Evolutionary conservation across 1,140 invertebrate species (phyloP), one percentile per base, ranked within the genome.

Genomic region (Cydia fagiglandana): DNA sequence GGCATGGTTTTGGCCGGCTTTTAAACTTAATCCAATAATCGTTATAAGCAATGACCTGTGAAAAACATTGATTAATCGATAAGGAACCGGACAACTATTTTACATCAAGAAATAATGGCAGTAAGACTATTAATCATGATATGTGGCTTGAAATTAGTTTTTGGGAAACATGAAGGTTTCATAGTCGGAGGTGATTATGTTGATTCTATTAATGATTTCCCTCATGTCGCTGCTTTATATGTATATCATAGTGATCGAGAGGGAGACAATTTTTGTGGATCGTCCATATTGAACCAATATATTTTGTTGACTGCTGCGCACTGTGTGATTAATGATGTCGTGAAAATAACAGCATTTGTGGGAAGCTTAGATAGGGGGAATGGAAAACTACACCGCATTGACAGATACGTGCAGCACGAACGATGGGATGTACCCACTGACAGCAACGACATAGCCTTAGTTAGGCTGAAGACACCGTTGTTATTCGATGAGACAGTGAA

Each of bases 381-480:
- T 9, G 30, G 66, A 70, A 38, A 34, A 30, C 17, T 5, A 12
- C 15, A 70, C 17, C 28, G n/a, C 1, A 10, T 17, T 45, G 15
- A 24, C 7, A 0, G n/a, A 7, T 41, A 28, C 34, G 5, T 10
- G 17, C 2, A 3, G 10, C 83, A 85, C 64, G 17, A 76, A 10
- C 41, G 75, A 24, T 85, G 76, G 50, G 28, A 75, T 13, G 13
- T 38, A 10, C 5, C n/a, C 0, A 64, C 28, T 12, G 10, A 68
- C 17, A 4, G 10, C 0, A 73, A 77, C 68, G 83, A 85, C 61
- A 82, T 83, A 73, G 83, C 53, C 17, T 47, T 85, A 30, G 61
- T 77, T 1, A 64, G 61, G 12, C 2, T 76, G n/a, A 77, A 66
- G 15, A 73, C 47, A 9, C 10, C 73, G 3, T 28, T 85, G 3